Conservation (phyloP, 2,113 vertebrate species). For the Cebus imitator region DNA sequence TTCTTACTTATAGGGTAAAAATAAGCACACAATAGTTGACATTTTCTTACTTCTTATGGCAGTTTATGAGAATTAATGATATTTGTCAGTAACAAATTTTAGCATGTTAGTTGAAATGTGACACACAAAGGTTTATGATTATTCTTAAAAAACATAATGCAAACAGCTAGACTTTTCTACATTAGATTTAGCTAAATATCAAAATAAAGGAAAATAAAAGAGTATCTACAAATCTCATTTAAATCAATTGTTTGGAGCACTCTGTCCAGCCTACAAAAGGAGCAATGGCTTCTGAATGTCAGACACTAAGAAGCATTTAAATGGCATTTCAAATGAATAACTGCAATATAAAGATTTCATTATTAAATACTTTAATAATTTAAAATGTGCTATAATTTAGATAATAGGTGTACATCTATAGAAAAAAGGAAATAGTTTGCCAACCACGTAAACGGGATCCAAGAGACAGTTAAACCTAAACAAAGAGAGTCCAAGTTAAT, state of each 20-base stretch:
- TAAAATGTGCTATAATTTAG: not conserved
- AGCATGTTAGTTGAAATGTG: not conserved
- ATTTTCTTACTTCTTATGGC: not conserved
- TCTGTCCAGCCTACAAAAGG: not conserved
- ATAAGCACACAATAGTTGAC: not conserved
- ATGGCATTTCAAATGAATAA: not conserved
- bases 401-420: not conserved
- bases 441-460: not conserved
- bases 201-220: not conserved
- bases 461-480: not conserved
- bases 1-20: not conserved
- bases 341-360: not conserved
- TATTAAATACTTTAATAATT: not conserved
- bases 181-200: not conserved
- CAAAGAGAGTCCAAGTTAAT: not conserved
- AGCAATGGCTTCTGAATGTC: not conserved
- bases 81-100: constrained; percentile 19
- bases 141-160: not conserved
- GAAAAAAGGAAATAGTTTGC: not conserved
- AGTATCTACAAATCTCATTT: not conserved
- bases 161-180: not conserved
- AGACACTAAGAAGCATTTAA: not conserved
- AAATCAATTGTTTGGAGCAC: not conserved
- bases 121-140: not conserved
- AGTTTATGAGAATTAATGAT: not conserved